Evolutionary conservation across 2,888 invertebrate genomes (phyloP).

Genomic region (Trisateles emortualis): DNA sequence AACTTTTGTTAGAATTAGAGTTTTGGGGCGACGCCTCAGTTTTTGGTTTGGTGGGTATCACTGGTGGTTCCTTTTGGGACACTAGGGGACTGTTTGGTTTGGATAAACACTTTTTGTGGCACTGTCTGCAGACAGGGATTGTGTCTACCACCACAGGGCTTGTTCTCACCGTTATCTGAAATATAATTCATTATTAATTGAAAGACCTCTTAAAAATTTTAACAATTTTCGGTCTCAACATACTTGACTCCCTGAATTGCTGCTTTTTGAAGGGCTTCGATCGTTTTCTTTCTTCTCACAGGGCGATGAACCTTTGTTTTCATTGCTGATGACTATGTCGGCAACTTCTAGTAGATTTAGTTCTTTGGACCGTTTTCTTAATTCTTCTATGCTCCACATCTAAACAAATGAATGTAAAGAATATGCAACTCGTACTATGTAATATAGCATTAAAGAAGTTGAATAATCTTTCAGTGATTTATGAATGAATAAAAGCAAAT

Average conservation of each 20-base stretch:
- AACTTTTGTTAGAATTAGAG: constrained; percentile 75
- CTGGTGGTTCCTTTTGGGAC: constrained; percentile 76
- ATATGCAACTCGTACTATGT: background rate
- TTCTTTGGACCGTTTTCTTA: constrained; percentile 90
- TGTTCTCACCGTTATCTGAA: constrained; percentile 92
- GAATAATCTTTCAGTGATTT: background rate
- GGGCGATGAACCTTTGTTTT: constrained; percentile 66
- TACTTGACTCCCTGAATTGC: constrained; percentile 93
- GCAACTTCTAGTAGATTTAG: constrained; percentile 87
- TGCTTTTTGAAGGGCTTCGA: constrained; percentile 90
- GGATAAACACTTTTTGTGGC: constrained; percentile 92
- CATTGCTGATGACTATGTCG: constrained; percentile 68
- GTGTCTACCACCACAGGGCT: constrained; percentile 91
- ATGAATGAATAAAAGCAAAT: background rate
- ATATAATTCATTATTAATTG: constrained; percentile 35
- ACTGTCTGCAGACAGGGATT: constrained; percentile 91
- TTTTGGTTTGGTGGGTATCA: constrained; percentile 68
- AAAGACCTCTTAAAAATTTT: background rate
- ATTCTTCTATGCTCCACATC: constrained; percentile 91
- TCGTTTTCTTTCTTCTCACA: constrained; percentile 86
- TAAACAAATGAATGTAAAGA: constrained; percentile 35
- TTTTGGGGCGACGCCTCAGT: constrained; percentile 75
- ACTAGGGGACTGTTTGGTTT: constrained; percentile 84
- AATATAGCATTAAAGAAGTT: background rate
- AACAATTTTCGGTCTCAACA: constrained; percentile 44